A percentile compares a stretch with the other conserved stretches of the same genome.
Conservation (phyloP, 2,797 vertebrate genomes). For the Rhinoraja longicauda region DNA sequence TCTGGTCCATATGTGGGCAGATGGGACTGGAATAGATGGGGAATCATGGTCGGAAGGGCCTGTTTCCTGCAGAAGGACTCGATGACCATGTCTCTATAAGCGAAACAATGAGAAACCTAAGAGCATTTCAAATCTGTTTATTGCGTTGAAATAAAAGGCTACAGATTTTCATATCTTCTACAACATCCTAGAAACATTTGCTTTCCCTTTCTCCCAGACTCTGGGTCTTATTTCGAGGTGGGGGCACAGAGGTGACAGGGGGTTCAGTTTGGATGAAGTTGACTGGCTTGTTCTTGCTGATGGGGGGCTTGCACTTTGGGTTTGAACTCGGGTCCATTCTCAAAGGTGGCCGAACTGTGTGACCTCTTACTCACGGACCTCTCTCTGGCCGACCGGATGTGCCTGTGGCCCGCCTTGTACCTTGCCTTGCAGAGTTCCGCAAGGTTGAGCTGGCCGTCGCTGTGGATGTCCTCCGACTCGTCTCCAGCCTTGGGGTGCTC, state of each 20-base stretch:
- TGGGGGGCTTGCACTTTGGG: not conserved
- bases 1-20: no score
- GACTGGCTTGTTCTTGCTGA: not conserved
- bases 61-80: no score
- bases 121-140: constrained; percentile 17
- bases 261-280: no score
- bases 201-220: not conserved
- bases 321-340: no score
- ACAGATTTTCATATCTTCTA: constrained; percentile 4
- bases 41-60: no score
- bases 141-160: not conserved
- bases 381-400: not conserved
- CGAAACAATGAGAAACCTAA: not conserved
- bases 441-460: not conserved
- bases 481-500: not conserved
- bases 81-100: no score
- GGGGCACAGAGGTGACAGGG: not conserved
- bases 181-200: not conserved
- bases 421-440: not conserved
- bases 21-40: no score
- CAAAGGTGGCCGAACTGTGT: not conserved
- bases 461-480: not conserved
- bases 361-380: not conserved
- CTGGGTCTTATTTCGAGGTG: not conserved
- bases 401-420: not conserved